phyloP scores from a whole-genome alignment of 2,797 vertebrate species.

The Silurus aristotelis region DNA sequence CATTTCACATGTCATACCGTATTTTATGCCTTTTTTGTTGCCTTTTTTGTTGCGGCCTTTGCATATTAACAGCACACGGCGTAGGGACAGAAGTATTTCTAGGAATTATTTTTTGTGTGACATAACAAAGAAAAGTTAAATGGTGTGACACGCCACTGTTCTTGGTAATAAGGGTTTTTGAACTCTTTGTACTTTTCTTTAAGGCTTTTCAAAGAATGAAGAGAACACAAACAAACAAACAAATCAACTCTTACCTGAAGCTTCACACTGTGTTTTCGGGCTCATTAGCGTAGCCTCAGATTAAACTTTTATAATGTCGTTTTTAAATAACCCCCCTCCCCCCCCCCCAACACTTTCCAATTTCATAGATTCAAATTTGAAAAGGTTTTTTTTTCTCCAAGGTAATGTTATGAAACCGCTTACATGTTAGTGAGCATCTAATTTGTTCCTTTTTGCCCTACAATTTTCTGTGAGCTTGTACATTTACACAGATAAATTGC shows the following conservation, averaged over 20 bases:
- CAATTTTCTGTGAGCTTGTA: not conserved
- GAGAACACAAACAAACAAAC: not conserved
- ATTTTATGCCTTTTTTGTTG: not conserved
- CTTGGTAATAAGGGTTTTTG: not conserved
- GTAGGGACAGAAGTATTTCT: not conserved
- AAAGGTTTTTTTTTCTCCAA: not conserved
- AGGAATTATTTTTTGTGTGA: not conserved
- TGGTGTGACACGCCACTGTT: not conserved
- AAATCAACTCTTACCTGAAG: not conserved
- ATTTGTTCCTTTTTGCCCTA: not conserved
- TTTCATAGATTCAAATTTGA: not conserved
- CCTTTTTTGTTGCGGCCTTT: not conserved
- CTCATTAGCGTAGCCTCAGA: not conserved
- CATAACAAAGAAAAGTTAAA: not conserved
- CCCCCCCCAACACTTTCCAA: not conserved
- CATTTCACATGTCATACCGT: not conserved
- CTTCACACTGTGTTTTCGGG: not conserved
- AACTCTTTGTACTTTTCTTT: not conserved
- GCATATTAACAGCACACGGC: not conserved
- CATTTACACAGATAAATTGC: not conserved
- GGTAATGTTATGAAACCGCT: not conserved
- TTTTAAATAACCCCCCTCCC: not conserved
- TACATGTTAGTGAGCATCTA: not conserved
- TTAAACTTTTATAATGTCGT: not conserved
- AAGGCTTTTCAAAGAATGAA: not conserved